Percentiles rank a stretch among this genome's conserved stretches.
These are phyloP conservation scores for Melitaea athalia DNA, from an alignment of 2,888 invertebrate species.

Conservation along the genomic window DNA sequence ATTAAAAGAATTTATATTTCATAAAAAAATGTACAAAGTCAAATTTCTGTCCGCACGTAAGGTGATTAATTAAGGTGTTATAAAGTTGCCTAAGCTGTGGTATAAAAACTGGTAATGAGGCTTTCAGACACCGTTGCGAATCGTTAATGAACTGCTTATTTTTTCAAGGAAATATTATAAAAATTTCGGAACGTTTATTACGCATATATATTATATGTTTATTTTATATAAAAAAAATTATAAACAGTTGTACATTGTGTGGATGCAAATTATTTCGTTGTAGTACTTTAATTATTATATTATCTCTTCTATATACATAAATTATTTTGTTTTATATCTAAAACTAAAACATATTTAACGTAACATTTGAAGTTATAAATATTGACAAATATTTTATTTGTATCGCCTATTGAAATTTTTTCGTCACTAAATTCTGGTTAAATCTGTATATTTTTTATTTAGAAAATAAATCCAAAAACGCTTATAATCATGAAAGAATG, in stretches of 20 bases:
- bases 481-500: too few relatives aligned
- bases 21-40: background rate
- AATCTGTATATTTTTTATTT: too few relatives aligned
- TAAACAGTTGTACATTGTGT: background rate
- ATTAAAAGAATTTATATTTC: background rate
- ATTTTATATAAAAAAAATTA: background rate
- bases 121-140: slow-evolving; percentile 25
- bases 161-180: slow-evolving; percentile 6
- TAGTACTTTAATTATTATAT: too few relatives aligned
- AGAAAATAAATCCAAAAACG: too few relatives aligned
- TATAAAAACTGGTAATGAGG: slow-evolving; percentile 34
- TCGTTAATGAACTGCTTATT: slow-evolving; percentile 27
- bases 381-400: too few relatives aligned
- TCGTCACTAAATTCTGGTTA: too few relatives aligned
- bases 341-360: too few relatives aligned
- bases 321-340: too few relatives aligned
- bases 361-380: too few relatives aligned
- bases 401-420: too few relatives aligned
- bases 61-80: slow-evolving; percentile 25
- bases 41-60: slow-evolving; percentile 15
- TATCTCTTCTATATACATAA: too few relatives aligned
- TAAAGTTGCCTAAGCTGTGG: slow-evolving; percentile 24
- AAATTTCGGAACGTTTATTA: background rate
- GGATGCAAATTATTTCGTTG: too few relatives aligned
- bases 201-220: background rate